Evolutionary conservation across 2,888 invertebrate species (phyloP), one percentile per base, ranked within the genome.

Genomic region (Meghimatium bilineatum): DNA sequence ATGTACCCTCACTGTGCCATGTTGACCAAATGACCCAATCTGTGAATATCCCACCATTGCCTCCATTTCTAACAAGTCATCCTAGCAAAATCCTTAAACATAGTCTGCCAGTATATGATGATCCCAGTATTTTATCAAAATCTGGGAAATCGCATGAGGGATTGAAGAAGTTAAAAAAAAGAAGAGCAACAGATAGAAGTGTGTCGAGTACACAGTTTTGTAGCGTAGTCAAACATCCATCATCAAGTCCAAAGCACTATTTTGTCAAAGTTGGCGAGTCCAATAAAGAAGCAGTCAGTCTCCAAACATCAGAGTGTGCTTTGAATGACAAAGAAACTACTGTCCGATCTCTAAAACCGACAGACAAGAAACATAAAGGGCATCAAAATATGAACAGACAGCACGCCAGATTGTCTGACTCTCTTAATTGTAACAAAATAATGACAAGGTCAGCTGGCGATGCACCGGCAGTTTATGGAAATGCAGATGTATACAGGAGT

Each of bases 401-500:
- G 8, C 71, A 67, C 23, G 56, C 52, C 12, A 52, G 69, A 26
- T n/a, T 82, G n/a, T 69, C 72, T 49, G 78, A 78, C 56, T 36
- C 49, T 49, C 26, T 38, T 29, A 63, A 52, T 29, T 32, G 69
- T 49, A 67, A 66, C 34, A 74, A 69, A 26, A 29, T 77, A 12
- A 83, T 83, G 76, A 66, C 67, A 32, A 74, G 67, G n/a, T 82
- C 82, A 71, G 77, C 74, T n/a, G 60, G 66, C 10, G 84, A 84
- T 66, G 34, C 75, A 3, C 20, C 23, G 3, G 44, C 60, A 10
- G 23, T 49, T 5, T 84, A 80, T 67, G 84, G 84, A 20, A 84
- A 84, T 71, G 84, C 84, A 23, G 84, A 84, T 71, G 80, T 84
- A 23, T 84, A 84, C 52, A 12, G 84, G 29, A 63, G 83, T 26